Evolutionary conservation across 2,797 vertebrate species (phyloP).

Genomic region (Siniperca obscura): DNA sequence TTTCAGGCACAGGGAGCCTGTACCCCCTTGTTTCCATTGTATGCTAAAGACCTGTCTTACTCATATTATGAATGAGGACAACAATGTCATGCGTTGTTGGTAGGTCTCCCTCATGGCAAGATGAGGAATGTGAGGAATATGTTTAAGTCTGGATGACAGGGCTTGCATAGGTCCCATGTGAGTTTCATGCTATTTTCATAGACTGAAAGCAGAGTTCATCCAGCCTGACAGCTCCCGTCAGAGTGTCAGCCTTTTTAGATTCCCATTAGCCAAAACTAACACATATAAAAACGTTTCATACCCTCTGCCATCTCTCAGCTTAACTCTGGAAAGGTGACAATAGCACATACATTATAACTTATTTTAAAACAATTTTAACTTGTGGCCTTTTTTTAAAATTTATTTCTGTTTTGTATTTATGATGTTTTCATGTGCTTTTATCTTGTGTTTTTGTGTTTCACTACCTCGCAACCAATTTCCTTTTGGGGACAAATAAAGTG

Average conservation of each 20-base stretch:
- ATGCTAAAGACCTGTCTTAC: slow-evolving; percentile 4
- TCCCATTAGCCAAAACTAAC: not conserved
- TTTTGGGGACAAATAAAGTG: not conserved
- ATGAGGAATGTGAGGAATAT: slow-evolving; percentile 23
- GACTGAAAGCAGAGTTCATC: slow-evolving; percentile 20
- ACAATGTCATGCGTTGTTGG: not conserved
- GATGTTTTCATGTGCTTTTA: not conserved
- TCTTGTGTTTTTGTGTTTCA: not conserved
- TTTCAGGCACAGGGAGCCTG: slow-evolving; percentile 41
- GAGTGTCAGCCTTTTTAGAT: slow-evolving; percentile 20
- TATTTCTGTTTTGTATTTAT: not conserved
- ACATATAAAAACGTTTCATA: not conserved
- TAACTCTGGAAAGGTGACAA: not conserved
- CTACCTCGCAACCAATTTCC: not conserved
- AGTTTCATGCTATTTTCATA: slow-evolving; percentile 30
- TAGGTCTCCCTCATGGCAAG: slow-evolving; percentile 1
- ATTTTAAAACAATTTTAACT: not conserved
- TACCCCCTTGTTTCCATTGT: slow-evolving; percentile 47
- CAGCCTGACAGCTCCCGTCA: not conserved
- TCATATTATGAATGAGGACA: slow-evolving; percentile 10
- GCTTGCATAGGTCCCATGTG: not conserved
- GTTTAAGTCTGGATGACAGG: not conserved
- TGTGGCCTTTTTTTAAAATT: not conserved
- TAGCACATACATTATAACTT: not conserved
- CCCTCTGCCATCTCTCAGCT: not conserved